phyloP scores from a whole-genome alignment of 2,113 vertebrate genomes.

The Pseudorhombus dupliciocellatus region DNA sequence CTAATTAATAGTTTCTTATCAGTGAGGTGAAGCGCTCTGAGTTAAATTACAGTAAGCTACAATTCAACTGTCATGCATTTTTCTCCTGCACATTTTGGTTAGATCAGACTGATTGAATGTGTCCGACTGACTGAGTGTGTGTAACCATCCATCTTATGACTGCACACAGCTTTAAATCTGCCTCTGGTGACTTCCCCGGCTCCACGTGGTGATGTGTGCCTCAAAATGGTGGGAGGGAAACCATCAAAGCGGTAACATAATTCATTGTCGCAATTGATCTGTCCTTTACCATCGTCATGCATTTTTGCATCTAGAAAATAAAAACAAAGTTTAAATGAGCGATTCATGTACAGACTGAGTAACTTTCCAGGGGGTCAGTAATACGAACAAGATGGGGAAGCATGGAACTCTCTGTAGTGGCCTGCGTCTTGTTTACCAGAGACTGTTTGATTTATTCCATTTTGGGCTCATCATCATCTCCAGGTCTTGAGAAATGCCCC shows the following conservation, averaged over 20 bases:
- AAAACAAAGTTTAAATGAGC: background rate
- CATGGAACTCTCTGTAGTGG: slow-evolving; percentile 17
- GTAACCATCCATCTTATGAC: background rate
- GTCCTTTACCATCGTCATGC: background rate
- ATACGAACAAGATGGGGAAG: slow-evolving; percentile 33
- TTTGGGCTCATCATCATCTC: slow-evolving; percentile 46
- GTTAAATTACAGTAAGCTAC: background rate
- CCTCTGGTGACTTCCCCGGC: too few species aligned
- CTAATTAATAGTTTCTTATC: slow-evolving; percentile 40
- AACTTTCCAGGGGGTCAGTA: slow-evolving; percentile 17
- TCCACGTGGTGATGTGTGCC: background rate
- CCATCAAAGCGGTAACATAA: background rate
- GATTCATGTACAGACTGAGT: background rate
- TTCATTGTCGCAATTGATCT: background rate
- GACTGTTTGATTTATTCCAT: slow-evolving; percentile 63
- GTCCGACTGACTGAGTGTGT: background rate
- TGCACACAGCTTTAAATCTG: background rate
- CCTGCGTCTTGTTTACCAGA: slow-evolving; percentile 55
- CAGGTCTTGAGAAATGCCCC: slow-evolving; percentile 11
- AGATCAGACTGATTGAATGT: background rate
- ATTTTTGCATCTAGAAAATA: background rate
- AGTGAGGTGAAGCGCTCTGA: background rate
- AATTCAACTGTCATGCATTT: background rate
- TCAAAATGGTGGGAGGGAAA: background rate
- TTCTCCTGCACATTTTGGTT: background rate